Conservation (phyloP, 2,113 vertebrate genomes). For the Pagrus major region DNA sequence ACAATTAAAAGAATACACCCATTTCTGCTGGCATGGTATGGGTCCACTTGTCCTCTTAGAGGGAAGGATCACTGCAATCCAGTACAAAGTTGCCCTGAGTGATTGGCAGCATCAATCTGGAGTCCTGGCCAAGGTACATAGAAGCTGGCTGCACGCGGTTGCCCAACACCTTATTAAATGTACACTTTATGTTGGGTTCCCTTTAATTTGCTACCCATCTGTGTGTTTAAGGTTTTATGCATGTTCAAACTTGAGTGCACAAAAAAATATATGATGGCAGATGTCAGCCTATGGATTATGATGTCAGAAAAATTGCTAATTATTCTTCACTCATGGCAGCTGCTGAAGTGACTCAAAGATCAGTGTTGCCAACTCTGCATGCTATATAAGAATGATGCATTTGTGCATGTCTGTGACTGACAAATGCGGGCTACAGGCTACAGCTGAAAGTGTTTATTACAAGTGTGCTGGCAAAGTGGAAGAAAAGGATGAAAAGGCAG, state of each 20-base stretch:
- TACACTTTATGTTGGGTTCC: too few relatives aligned
- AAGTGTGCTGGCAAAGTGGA: constrained; percentile 17
- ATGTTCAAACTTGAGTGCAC: not conserved
- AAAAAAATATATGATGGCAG: not conserved
- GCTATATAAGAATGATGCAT: not conserved
- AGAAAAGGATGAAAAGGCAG: constrained; percentile 41
- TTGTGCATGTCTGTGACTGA: constrained; percentile 4
- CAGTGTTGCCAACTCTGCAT: constrained; percentile 1
- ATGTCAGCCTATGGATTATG: not conserved
- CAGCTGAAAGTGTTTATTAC: constrained; percentile 32
- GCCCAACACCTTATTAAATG: too few relatives aligned
- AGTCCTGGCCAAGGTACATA: too few relatives aligned
- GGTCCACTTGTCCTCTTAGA: too few relatives aligned
- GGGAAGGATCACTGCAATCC: too few relatives aligned
- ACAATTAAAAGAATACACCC: not conserved
- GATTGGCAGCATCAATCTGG: too few relatives aligned
- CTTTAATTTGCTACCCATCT: too few relatives aligned
- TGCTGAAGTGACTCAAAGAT: constrained; percentile 12
- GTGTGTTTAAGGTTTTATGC: not conserved
- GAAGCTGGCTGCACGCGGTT: too few relatives aligned
- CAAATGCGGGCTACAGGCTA: constrained; percentile 24
- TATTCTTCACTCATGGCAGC: not conserved
- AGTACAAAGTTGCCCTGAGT: too few relatives aligned
- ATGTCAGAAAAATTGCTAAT: too few relatives aligned
- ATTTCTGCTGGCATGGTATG: too few relatives aligned